Evolutionary conservation across 2,797 vertebrate species (phyloP).

Genomic region (Pangasius sanitwongsei): DNA sequence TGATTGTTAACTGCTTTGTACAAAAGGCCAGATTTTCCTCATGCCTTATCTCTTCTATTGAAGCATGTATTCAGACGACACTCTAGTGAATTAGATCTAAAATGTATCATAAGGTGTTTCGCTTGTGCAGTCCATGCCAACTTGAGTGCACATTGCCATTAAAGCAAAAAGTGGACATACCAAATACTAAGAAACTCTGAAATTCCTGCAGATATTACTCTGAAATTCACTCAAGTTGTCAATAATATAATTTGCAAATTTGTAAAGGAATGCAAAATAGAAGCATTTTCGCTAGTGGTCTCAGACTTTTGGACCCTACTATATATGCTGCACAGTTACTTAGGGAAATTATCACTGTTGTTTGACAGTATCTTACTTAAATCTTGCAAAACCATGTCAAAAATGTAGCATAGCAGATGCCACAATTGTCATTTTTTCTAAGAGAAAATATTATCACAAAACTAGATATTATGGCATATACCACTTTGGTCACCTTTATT

Average conservation of each 20-base stretch:
- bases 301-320: background rate
- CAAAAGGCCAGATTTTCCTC: background rate
- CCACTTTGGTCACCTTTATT: background rate
- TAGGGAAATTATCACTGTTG: background rate
- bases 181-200: background rate
- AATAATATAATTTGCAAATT: background rate
- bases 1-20: background rate
- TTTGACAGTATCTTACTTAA: background rate
- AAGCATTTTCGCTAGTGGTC: background rate
- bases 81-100: background rate
- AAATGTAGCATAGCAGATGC: conserved; percentile 6
- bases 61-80: background rate
- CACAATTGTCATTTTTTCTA: background rate
- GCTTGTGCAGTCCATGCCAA: background rate
- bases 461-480: background rate
- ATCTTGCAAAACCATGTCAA: background rate
- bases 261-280: background rate
- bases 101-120: background rate
- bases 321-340: background rate
- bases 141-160: background rate
- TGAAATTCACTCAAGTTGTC: background rate
- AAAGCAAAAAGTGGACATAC: background rate
- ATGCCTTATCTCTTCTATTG: background rate
- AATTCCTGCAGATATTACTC: background rate
- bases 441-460: background rate